Percentiles rank a stretch among this genome's conserved stretches.
Evolutionary conservation across 2,888 invertebrate species (phyloP).

Genomic region (Drosophila leonis): DNA sequence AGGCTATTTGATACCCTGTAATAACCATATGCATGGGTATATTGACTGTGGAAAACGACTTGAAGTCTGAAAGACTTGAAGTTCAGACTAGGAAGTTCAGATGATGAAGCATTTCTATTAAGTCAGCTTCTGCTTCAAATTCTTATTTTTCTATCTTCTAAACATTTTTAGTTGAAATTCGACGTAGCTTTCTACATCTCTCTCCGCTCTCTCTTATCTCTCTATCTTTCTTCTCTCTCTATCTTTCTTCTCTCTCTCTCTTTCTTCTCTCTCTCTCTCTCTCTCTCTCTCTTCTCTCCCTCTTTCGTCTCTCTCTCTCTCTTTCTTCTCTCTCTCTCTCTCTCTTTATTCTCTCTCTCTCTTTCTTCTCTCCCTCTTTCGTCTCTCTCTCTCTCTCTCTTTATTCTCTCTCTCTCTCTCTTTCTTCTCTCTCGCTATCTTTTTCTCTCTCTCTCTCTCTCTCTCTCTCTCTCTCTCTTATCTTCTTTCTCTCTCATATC

Average conservation of each 20-base stretch:
- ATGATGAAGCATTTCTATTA: background rate
- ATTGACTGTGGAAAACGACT: background rate
- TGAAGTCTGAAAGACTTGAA: background rate
- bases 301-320: no score
- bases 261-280: background rate
- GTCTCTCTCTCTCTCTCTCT: no score
- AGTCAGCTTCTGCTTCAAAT: no score
- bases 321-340: no score
- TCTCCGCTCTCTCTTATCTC: background rate
- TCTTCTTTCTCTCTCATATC: no score
- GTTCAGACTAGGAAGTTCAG: background rate
- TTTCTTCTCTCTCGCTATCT: no score
- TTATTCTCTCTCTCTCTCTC: background rate
- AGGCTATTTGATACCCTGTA: conserved; percentile 42
- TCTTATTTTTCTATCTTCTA: background rate
- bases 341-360: no score
- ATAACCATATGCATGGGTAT: background rate
- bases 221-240: background rate
- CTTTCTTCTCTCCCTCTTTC: no score
- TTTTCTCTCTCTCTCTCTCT: background rate
- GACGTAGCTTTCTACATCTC: background rate
- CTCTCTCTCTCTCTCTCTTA: background rate
- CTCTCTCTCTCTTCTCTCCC: no score
- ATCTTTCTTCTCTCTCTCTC: background rate
- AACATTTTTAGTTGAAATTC: background rate